Conservation (phyloP, 2,797 vertebrate species). For the Lepus oiostolus region DNA sequence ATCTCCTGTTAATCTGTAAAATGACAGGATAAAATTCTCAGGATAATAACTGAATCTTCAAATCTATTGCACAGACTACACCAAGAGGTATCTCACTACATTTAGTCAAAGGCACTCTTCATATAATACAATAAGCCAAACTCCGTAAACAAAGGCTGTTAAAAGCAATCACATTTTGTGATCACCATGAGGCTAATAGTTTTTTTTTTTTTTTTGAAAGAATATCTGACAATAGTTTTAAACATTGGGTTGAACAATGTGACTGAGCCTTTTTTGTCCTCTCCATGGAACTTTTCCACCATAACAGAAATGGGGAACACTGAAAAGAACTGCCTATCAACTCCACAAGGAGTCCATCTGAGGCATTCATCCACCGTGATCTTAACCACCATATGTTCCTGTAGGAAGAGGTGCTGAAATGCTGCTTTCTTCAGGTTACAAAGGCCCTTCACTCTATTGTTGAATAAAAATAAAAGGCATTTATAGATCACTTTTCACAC, state of each 20-base stretch:
- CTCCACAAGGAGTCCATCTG: constrained; percentile 64
- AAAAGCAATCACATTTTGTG: constrained; percentile 77
- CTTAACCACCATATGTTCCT: constrained; percentile 79
- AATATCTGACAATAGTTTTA: constrained; percentile 71
- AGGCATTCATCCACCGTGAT: constrained; percentile 57
- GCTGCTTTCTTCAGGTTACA: constrained; percentile 82
- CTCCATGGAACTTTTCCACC: constrained; percentile 62
- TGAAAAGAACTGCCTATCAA: constrained; percentile 59
- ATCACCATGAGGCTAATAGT: constrained; percentile 79
- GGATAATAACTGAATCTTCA: constrained; percentile 75
- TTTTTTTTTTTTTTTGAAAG: constrained; percentile 79
- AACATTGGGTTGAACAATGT: constrained; percentile 63
- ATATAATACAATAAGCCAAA: constrained; percentile 75
- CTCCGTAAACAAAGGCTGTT: constrained; percentile 73
- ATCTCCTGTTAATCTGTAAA: constrained; percentile 82
- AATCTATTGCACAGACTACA: constrained; percentile 77
- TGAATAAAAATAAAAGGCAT: constrained; percentile 82
- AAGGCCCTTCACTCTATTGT: constrained; percentile 76
- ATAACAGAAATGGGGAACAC: constrained; percentile 59
- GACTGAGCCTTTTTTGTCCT: constrained; percentile 46
- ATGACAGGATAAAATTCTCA: constrained; percentile 59
- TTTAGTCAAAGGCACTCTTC: constrained; percentile 77
- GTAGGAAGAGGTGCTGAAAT: constrained; percentile 76
- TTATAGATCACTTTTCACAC: constrained; percentile 82
- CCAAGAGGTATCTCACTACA: constrained; percentile 73